phyloP scores from a whole-genome alignment of 1,140 invertebrate species.

The Saccostrea glomerata region DNA sequence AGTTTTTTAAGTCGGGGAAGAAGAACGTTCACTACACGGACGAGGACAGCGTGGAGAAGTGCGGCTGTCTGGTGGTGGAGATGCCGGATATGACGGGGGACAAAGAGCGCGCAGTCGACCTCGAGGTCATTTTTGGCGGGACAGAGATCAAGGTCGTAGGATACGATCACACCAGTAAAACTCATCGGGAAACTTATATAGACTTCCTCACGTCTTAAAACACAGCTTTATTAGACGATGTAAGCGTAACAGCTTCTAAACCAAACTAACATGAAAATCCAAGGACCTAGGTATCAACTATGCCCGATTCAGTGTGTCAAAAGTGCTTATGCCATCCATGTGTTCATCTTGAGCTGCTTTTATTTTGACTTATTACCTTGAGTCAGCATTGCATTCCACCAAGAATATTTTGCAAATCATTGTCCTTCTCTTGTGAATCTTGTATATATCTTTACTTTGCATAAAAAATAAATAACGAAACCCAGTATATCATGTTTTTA shows the following conservation, averaged over 20 bases:
- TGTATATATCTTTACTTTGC: neutral
- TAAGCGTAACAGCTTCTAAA: too few species aligned
- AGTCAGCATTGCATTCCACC: neutral
- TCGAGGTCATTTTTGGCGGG: constrained; percentile 83
- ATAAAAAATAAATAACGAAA: neutral
- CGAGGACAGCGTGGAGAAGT: constrained; percentile 81
- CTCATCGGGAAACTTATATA: constrained; percentile 80
- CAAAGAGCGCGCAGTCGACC: constrained; percentile 80
- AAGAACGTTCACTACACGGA: constrained; percentile 82
- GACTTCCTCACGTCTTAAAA: constrained; percentile 79
- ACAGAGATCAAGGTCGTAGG: constrained; percentile 83
- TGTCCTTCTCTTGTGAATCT: neutral
- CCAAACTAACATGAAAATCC: too few species aligned
- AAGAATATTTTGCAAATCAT: neutral
- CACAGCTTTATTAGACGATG: neutral
- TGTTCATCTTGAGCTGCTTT: neutral
- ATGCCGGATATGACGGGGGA: constrained; percentile 76
- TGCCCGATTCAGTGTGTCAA: too few species aligned
- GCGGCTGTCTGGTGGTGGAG: constrained; percentile 81
- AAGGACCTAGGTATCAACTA: too few species aligned
- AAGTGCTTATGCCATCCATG: neutral
- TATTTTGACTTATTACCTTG: neutral
- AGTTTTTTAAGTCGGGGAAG: constrained; percentile 81
- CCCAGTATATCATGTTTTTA: too few species aligned
- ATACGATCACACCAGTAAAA: constrained; percentile 81